phyloP scores from a whole-genome alignment of 1,140 invertebrate genomes.

The Neoseiulus cucumeris region DNA sequence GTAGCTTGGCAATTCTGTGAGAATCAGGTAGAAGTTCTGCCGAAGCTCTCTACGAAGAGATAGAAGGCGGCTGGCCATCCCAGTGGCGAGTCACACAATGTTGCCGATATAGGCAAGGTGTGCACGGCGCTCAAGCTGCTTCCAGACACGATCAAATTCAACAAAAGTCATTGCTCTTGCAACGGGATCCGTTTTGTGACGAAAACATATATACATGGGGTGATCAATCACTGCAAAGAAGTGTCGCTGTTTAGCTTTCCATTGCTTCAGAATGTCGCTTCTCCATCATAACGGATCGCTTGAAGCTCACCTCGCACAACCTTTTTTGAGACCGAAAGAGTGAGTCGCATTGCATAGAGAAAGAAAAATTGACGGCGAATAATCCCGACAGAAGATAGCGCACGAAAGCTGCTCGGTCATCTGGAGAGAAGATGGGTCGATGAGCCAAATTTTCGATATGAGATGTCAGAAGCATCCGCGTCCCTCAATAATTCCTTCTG shows the following conservation, averaged over 20 bases:
- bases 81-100: not conserved
- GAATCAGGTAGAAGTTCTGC: not conserved
- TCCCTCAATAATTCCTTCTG: no score
- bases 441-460: no score
- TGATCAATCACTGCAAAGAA: not conserved
- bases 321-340: not conserved
- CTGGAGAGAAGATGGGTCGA: no score
- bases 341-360: not conserved
- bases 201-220: not conserved
- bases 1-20: not conserved
- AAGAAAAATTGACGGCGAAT: not conserved
- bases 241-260: not conserved
- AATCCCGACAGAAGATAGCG: not conserved
- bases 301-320: not conserved
- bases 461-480: no score
- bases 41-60: not conserved
- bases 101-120: not conserved
- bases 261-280: not conserved
- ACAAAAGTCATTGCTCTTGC: not conserved
- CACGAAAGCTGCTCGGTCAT: no score
- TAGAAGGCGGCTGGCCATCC: not conserved
- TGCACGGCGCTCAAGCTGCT: not conserved
- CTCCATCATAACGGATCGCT: no score
- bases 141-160: not conserved
- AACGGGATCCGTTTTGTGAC: not conserved